phyloP scores from a whole-genome alignment of 1,140 invertebrate species.

The Branchinecta lynchi region DNA sequence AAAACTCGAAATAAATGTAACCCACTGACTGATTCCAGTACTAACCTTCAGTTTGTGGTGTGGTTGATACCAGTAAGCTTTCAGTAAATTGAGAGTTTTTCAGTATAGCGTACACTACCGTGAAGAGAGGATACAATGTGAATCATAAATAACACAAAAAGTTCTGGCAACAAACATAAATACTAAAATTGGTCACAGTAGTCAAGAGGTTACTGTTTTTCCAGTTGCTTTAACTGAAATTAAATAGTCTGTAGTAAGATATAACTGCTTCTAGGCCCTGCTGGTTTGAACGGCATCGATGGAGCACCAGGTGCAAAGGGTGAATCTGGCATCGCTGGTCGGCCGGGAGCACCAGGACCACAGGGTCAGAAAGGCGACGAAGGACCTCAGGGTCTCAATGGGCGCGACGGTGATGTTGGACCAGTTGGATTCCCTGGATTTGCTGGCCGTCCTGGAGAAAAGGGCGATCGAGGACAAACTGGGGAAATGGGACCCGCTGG shows the following conservation, averaged over 20 bases:
- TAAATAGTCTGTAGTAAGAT: not conserved
- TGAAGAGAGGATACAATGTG: no score
- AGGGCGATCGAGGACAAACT: constrained; percentile 33
- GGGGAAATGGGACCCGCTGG: constrained; percentile 41
- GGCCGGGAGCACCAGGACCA: constrained; percentile 26
- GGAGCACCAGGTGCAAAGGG: constrained; percentile 69
- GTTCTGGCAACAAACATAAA: no score
- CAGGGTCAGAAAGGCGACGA: constrained; percentile 25
- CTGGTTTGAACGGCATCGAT: constrained; percentile 55
- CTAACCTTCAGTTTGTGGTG: no score
- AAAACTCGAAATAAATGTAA: no score
- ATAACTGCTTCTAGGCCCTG: constrained; percentile 42
- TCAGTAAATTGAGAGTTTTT: no score
- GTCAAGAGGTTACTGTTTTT: no score
- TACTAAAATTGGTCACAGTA: no score
- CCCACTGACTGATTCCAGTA: no score
- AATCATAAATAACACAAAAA: no score
- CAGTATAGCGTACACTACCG: no score
- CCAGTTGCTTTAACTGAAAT: no score
- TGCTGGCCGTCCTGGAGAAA: constrained; percentile 34
- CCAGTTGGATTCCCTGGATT: constrained; percentile 18
- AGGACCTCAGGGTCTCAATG: constrained; percentile 26
- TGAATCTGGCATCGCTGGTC: constrained; percentile 23
- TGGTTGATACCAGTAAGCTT: no score
- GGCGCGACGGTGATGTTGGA: constrained; percentile 13